These are phyloP conservation scores for Drosophila robusta DNA, from an alignment of 2,888 invertebrate species.

Conservation along the genomic window DNA sequence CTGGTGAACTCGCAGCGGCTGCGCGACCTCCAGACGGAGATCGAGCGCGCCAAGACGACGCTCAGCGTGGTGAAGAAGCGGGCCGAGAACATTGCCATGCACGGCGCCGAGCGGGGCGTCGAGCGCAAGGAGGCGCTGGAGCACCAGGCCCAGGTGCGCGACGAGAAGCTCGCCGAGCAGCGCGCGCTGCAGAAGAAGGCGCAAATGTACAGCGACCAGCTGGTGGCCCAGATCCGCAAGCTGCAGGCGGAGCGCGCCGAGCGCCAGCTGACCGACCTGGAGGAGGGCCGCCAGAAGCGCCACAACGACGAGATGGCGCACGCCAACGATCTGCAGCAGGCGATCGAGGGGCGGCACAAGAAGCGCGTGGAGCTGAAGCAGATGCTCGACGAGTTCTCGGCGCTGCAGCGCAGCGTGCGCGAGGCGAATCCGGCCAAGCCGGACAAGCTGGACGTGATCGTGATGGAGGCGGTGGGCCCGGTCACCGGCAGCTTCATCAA, in stretches of 20 bases:
- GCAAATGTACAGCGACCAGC: constrained; percentile 31
- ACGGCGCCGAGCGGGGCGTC: constrained; percentile 1
- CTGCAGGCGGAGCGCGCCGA: constrained; percentile 19
- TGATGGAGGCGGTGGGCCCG: constrained; percentile 56
- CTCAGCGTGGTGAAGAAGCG: constrained; percentile 32
- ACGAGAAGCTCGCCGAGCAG: constrained; percentile 39
- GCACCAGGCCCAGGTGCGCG: constrained; percentile 25
- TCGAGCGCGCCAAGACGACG: constrained; percentile 54
- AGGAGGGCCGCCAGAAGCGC: constrained; percentile 51
- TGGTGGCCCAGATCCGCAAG: constrained; percentile 49
- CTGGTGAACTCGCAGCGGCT: constrained; percentile 37
- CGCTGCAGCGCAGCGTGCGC: constrained; percentile 16
- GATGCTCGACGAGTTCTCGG: constrained; percentile 35
- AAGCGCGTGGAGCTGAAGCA: constrained; percentile 41
- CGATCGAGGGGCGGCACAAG: constrained; percentile 7
- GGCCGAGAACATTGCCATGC: constrained; percentile 1
- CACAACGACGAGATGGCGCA: constrained; percentile 21
- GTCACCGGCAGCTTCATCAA: constrained; percentile 25
- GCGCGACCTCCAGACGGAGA: constrained; percentile 44
- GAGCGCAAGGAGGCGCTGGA: constrained; percentile 34
- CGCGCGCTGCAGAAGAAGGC: constrained; percentile 26
- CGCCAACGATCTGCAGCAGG: constrained; percentile 23
- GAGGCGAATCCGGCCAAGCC: neutral
- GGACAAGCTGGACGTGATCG: constrained; percentile 39
- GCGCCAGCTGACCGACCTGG: constrained; percentile 20